These are phyloP conservation scores for Trissolcus japonicus DNA, from an alignment of 2,888 invertebrate genomes.

Conservation along the genomic window DNA sequence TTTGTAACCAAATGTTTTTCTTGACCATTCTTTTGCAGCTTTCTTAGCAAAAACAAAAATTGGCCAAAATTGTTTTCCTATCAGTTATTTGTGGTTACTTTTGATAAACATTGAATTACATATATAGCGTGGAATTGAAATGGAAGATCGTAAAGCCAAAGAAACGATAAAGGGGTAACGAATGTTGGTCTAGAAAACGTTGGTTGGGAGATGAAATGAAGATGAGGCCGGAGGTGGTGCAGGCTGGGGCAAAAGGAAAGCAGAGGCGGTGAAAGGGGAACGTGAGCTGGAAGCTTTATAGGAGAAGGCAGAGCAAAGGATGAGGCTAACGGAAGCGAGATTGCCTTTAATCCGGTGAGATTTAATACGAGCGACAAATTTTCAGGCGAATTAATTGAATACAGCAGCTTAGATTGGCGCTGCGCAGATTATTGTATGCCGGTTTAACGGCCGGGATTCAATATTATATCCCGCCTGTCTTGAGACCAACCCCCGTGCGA, in stretches of 20 bases:
- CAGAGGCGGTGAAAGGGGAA: conserved; percentile 50
- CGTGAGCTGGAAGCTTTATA: conserved; percentile 53
- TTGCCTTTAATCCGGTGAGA: conserved; percentile 75
- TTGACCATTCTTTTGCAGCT: too few species aligned
- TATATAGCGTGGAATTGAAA: conserved; percentile 24
- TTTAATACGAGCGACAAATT: conserved; percentile 76
- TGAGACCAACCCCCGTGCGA: conserved; percentile 59
- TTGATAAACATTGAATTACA: conserved; percentile 27
- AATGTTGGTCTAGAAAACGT: conserved; percentile 49
- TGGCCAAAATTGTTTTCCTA: too few species aligned
- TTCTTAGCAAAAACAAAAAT: too few species aligned
- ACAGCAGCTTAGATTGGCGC: conserved; percentile 70
- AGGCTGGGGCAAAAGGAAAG: conserved; percentile 38
- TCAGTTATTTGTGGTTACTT: neutral
- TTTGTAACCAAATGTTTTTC: too few species aligned
- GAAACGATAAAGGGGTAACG: conserved; percentile 50
- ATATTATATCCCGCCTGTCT: conserved; percentile 71
- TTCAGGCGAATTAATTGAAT: conserved; percentile 75
- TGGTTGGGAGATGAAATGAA: conserved; percentile 46
- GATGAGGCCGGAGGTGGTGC: conserved; percentile 44
- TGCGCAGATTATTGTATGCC: conserved; percentile 74
- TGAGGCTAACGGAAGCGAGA: conserved; percentile 66
- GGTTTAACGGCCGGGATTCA: conserved; percentile 72
- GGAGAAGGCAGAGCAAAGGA: conserved; percentile 57
- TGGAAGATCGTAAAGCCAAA: conserved; percentile 47